Evolutionary conservation across 2,797 vertebrate genomes (phyloP).

Genomic region (Lerista edwardsae): DNA sequence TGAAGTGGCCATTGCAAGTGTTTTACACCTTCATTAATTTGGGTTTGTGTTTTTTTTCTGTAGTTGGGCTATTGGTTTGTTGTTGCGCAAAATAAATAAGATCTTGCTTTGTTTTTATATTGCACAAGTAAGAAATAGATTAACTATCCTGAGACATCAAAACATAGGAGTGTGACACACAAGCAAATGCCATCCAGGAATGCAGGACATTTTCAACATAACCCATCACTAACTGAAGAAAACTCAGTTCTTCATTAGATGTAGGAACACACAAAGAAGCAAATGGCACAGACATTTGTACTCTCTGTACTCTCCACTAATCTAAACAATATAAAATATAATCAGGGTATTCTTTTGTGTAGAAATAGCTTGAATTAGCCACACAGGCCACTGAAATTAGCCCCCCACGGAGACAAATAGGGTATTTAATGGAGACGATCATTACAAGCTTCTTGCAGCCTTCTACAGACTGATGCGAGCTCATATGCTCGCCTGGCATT

Average conservation of each 20-base stretch:
- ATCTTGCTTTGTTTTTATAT: background rate
- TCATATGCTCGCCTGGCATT: background rate
- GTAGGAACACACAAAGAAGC: background rate
- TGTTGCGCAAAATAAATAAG: background rate
- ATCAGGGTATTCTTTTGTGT: background rate
- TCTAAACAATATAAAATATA: background rate
- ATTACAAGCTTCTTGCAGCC: background rate
- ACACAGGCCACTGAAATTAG: background rate
- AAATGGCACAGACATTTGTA: background rate
- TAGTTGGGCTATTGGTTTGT: background rate
- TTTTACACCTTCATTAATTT: background rate
- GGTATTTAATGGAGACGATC: background rate
- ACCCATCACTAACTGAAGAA: background rate
- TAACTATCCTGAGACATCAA: too few species aligned
- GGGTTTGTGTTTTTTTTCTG: background rate
- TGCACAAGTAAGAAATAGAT: background rate
- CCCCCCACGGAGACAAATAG: background rate
- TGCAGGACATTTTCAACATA: background rate
- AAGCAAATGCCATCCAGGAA: background rate
- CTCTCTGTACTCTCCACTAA: background rate
- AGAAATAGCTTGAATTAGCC: slow-evolving; percentile 11
- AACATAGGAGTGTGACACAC: too few species aligned
- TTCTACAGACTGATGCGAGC: background rate
- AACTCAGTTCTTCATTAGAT: background rate
- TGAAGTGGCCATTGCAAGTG: background rate